Percentiles rank a stretch among this genome's conserved stretches.
Evolutionary conservation across 2,797 vertebrate species (phyloP).

Genomic region (Thamnophis elegans): DNA sequence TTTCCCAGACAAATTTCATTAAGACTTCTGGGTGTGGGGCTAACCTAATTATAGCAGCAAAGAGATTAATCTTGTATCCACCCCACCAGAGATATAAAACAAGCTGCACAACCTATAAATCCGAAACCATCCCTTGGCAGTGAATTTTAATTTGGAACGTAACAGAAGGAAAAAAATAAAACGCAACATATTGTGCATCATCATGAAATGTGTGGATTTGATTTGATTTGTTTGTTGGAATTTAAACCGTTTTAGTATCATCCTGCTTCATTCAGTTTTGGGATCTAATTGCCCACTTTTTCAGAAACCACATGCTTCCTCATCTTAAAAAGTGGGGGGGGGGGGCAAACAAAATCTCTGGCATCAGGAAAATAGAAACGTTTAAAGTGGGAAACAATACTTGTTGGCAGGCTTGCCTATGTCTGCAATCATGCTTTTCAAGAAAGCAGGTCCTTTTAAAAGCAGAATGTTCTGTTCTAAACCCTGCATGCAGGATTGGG

Average conservation of each 20-base stretch:
- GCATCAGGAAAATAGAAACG: background rate
- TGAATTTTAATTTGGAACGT: background rate
- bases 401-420: background rate
- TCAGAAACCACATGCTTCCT: background rate
- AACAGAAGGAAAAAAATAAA: background rate
- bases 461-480: slow-evolving; percentile 31
- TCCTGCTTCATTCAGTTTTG: background rate
- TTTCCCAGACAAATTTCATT: background rate
- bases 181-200: background rate
- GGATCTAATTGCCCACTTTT: background rate
- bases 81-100: background rate
- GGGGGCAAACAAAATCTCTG: background rate
- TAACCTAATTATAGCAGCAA: background rate
- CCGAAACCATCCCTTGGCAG: background rate
- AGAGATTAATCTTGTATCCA: background rate
- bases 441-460: slow-evolving; percentile 19
- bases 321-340: background rate
- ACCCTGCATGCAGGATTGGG: slow-evolving; percentile 30
- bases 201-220: background rate
- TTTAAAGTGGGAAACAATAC: background rate
- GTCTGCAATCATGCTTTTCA: background rate
- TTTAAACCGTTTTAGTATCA: background rate
- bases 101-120: background rate
- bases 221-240: background rate
- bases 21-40: background rate